Conservation (phyloP, 2,113 vertebrate genomes). For the Jacana jacana region DNA sequence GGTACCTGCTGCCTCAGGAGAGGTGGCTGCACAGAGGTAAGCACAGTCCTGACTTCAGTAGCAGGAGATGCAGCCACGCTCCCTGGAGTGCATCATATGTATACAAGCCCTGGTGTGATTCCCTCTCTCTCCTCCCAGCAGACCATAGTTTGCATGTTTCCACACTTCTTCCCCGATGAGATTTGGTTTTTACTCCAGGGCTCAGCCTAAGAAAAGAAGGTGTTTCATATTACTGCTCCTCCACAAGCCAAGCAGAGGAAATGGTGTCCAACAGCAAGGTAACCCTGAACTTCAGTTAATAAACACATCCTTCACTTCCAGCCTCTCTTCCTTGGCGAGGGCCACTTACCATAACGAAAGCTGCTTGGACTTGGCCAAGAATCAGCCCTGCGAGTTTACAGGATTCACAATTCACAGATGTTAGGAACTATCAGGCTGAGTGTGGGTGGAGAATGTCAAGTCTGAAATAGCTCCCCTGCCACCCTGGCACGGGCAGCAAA, state of each 20-base stretch:
- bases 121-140: background rate
- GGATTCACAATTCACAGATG: constrained; percentile 88
- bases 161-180: background rate
- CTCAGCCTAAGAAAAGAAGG: background rate
- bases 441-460: constrained; percentile 81
- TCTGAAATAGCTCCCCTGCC: constrained; percentile 84
- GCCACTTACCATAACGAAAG: constrained; percentile 52
- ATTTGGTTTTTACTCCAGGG: background rate
- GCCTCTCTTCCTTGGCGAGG: constrained; percentile 43
- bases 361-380: constrained; percentile 70
- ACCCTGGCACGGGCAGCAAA: constrained; percentile 74
- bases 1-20: background rate
- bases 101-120: background rate
- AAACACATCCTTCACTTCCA: constrained; percentile 57
- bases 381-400: constrained; percentile 68
- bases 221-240: background rate
- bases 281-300: constrained; percentile 26
- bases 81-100: fast-evolving
- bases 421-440: constrained; percentile 78
- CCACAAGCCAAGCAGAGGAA: background rate
- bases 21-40: background rate
- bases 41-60: background rate
- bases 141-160: background rate
- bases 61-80: background rate
- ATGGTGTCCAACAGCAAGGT: background rate